phyloP scores from a whole-genome alignment of 2,113 vertebrate species.

The Misgurnus mizolepis region DNA sequence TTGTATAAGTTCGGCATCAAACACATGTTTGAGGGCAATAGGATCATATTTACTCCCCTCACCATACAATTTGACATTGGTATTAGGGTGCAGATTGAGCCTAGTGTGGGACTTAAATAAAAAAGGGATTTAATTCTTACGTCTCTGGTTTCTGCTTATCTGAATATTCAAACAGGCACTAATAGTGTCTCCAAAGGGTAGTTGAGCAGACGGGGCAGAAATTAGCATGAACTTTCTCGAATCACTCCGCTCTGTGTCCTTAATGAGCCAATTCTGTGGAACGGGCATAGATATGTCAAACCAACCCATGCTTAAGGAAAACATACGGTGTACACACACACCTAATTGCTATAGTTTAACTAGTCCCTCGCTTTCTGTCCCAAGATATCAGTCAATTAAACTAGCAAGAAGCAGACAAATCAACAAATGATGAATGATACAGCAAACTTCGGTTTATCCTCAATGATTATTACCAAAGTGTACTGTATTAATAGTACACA shows the following conservation, averaged over 20 bases:
- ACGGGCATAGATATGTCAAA: constrained; percentile 44
- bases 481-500: constrained; percentile 32
- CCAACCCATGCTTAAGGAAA: constrained; percentile 53
- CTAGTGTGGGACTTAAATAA: constrained; percentile 30
- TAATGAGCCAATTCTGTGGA: constrained; percentile 57
- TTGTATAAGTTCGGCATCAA: no score
- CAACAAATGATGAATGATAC: constrained; percentile 23
- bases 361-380: constrained; percentile 12
- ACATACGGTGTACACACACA: constrained; percentile 24
- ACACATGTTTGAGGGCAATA: no score
- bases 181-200: constrained; percentile 54
- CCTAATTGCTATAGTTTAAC: not conserved
- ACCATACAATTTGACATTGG: not conserved
- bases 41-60: not conserved
- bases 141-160: constrained; percentile 38
- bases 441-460: constrained; percentile 9
- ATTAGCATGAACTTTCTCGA: constrained; percentile 57
- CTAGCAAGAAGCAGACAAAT: constrained; percentile 5
- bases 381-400: constrained; percentile 28
- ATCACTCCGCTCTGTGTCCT: constrained; percentile 47
- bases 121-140: constrained; percentile 36
- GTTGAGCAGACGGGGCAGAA: constrained; percentile 35
- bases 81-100: constrained; percentile 2
- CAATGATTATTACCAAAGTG: constrained; percentile 18
- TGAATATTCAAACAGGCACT: constrained; percentile 55